Base-by-base conservation (phyloP, 53 echinoderm and acorn worm genomes). In the Antedon mediterranea region DNA sequence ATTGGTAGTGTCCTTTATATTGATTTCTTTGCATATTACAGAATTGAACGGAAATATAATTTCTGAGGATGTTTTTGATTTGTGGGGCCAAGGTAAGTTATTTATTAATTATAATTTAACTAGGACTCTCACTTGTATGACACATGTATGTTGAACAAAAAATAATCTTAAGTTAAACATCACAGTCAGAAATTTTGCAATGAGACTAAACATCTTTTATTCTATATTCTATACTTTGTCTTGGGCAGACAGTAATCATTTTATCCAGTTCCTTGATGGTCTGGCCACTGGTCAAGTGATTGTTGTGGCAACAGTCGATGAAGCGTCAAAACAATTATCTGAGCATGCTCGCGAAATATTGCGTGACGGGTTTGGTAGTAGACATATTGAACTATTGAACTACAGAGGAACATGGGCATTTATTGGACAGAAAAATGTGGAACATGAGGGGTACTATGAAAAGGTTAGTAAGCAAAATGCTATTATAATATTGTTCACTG, bases 341-440 rank as follows among this genome's bases (percentile, higher is more conserved):
- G 82, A 88, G 31, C 72, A 79, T 6, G 82, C 85, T 41, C 81
- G 78, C 34, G 71, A 70, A 0, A 77, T 82, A 13, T 41, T 91
- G 27, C 30, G 8, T 34, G 83, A 85, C 0, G 77, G 88, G 26
- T 91, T 91, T 75, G 80, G 85, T 43, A 91, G 91, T 73, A 79
- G 71, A 32, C 34, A 76, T 8, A 81, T 91, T 23, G 26, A 82
- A 20, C 41, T 77, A 15, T 43, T 91, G 20, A 78, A 79, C 28
- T 91, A 81, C 44, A 77, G 91, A 32, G 83, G 84, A 13, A 41
- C 85, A 70, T 91, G 91, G 91, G 88, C 79, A 31, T 88, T 91
- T 32, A 82, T 86, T 7, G 91, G 91, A 31, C 91, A 88, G 81
- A 91, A 91, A 37, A 86, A 88, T n/a, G 34, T 72, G 32, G 71